These are phyloP conservation scores for Pilophorus perplexus DNA, from an alignment of 2,888 invertebrate genomes.

Conservation along the genomic window DNA sequence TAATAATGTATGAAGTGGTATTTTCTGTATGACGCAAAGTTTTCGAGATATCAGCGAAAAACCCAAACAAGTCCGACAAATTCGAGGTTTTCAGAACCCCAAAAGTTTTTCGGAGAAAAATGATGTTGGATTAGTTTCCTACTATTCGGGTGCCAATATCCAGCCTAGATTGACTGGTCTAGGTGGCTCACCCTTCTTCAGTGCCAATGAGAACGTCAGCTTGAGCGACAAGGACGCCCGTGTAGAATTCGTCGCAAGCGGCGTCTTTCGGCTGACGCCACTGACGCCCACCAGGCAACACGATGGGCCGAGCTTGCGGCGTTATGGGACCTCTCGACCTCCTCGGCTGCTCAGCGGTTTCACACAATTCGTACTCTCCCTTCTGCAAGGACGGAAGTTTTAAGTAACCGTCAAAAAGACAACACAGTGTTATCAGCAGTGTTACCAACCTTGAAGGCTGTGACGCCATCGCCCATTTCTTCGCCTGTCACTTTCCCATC, in stretches of 20 bases:
- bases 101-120: too few species aligned
- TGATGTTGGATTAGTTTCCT: too few species aligned
- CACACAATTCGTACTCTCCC: constrained; percentile 44
- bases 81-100: too few species aligned
- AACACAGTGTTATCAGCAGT: too few species aligned
- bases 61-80: too few species aligned
- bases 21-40: too few species aligned
- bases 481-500: constrained; percentile 7
- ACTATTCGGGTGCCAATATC: too few species aligned
- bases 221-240: constrained; percentile 78
- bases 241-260: constrained; percentile 85
- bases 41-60: too few species aligned
- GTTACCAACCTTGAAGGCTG: constrained; percentile 35
- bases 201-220: constrained; percentile 82
- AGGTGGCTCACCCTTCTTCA: constrained; percentile 83
- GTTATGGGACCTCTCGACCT: constrained; percentile 54
- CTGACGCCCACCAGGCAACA: constrained; percentile 72
- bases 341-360: constrained; percentile 42
- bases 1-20: too few species aligned
- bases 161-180: too few species aligned
- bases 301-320: constrained; percentile 68
- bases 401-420: too few species aligned
- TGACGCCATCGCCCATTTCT: constrained; percentile 12
- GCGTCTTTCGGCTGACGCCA: constrained; percentile 83
- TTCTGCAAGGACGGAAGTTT: too few species aligned